Evolutionary conservation across 2,113 vertebrate genomes (phyloP).

Genomic region (Phocoena phocoena): DNA sequence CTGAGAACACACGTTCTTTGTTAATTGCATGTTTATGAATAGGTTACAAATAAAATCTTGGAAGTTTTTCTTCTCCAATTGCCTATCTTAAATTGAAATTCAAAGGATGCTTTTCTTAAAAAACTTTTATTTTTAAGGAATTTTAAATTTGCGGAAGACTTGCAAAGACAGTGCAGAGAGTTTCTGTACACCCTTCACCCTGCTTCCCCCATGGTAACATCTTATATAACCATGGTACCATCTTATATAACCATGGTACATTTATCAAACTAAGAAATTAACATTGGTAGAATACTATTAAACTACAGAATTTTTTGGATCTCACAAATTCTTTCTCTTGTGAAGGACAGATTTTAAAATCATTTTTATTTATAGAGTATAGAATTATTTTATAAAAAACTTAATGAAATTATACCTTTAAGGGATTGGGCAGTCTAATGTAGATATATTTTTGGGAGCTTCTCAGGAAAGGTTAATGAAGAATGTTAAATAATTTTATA

Average conservation of each 20-base stretch:
- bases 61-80: slow-evolving; percentile 15
- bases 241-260: background rate
- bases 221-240: background rate
- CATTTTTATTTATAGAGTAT: slow-evolving; percentile 6
- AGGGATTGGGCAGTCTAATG: background rate
- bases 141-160: slow-evolving; percentile 33
- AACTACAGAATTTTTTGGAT: background rate
- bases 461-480: slow-evolving; percentile 13
- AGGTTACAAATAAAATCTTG: slow-evolving; percentile 55
- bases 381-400: background rate
- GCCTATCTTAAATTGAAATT: slow-evolving; percentile 42
- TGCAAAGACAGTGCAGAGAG: background rate
- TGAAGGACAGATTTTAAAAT: background rate
- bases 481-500: slow-evolving; percentile 26
- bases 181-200: background rate
- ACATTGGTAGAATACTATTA: background rate
- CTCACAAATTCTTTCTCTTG: background rate
- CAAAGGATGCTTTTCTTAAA: background rate
- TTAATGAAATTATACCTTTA: background rate
- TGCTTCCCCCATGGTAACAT: background rate
- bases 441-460: background rate
- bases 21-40: slow-evolving; percentile 41
- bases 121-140: slow-evolving; percentile 11
- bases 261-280: slow-evolving; percentile 15
- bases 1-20: slow-evolving; percentile 48